These are phyloP conservation scores for Cyanistes caeruleus DNA, from an alignment of 2,113 vertebrate species.

Conservation along the genomic window DNA sequence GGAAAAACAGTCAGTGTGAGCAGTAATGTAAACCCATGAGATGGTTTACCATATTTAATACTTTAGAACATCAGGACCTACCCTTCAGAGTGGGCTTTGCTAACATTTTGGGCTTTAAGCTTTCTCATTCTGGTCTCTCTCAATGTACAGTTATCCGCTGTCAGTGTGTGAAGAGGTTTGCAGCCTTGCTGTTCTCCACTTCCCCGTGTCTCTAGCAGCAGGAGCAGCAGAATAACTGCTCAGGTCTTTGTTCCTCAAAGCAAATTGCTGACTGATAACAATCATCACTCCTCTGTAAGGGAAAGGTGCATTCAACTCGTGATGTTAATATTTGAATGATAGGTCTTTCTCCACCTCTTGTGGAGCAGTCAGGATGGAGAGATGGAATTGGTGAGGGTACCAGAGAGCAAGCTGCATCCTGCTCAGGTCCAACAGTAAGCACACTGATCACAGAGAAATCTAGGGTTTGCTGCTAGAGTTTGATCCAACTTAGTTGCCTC, in stretches of 20 bases:
- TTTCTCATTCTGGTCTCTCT: not conserved
- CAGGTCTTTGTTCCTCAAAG: not conserved
- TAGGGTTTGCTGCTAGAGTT: not conserved
- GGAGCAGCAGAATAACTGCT: not conserved
- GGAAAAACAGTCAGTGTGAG: not conserved
- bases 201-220: not conserved
- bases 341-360: not conserved
- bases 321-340: not conserved
- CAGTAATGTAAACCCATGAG: not conserved
- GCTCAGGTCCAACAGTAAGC: not conserved
- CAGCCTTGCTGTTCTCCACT: not conserved
- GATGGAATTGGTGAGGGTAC: not conserved
- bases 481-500: not conserved
- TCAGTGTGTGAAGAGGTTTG: not conserved
- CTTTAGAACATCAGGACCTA: not conserved
- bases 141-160: not conserved
- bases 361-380: not conserved
- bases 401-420: not conserved
- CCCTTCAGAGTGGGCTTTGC: not conserved
- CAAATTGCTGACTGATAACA: not conserved
- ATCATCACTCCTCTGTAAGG: not conserved
- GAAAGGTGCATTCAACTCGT: not conserved
- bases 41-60: not conserved
- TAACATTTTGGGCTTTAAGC: not conserved
- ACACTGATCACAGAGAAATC: not conserved